A percentile compares a stretch with the other conserved stretches of the same genome.
phyloP scores from a whole-genome alignment of 92 coral and sea anemone species.

The Siderastrea radians region DNA sequence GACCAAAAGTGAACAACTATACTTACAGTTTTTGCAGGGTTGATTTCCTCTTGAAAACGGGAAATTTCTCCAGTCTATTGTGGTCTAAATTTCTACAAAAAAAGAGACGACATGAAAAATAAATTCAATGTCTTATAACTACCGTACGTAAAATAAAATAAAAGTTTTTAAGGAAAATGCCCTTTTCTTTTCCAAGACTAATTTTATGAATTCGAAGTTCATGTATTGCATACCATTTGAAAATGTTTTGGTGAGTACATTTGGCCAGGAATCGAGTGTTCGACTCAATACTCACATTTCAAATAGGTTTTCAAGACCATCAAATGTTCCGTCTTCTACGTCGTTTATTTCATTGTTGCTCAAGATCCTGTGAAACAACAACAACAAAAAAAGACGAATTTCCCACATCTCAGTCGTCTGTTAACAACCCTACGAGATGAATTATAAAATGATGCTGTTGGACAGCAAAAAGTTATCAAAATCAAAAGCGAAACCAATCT shows the following conservation, averaged over 20 bases:
- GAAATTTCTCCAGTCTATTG: constrained; percentile 72
- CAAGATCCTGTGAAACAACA: constrained; percentile 32
- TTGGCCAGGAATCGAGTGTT: no score
- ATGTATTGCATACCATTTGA: no score
- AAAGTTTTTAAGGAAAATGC: no score
- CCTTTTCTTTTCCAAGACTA: no score
- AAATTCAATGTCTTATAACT: not conserved
- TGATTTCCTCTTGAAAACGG: constrained; percentile 62
- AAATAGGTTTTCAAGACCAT: constrained; percentile 52
- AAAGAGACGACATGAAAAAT: not conserved
- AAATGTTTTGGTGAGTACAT: no score
- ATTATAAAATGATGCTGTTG: not conserved
- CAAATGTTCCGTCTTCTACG: constrained; percentile 79
- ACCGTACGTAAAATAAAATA: not conserved
- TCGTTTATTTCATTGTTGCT: constrained; percentile 47
- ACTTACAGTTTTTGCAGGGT: constrained; percentile 68
- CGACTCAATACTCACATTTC: constrained; percentile 64
- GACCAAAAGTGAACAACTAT: not conserved
- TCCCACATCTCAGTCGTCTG: not conserved
- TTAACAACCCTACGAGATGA: not conserved
- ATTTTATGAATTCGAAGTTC: no score
- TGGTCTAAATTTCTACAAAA: constrained; percentile 52
- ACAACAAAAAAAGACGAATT: not conserved
- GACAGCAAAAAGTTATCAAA: no score
- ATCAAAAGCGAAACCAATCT: no score